A percentile compares a stretch with the other conserved stretches of the same genome.
Evolutionary conservation across 2,797 vertebrate genomes (phyloP).

Genomic region (Sebastes vulpes): DNA sequence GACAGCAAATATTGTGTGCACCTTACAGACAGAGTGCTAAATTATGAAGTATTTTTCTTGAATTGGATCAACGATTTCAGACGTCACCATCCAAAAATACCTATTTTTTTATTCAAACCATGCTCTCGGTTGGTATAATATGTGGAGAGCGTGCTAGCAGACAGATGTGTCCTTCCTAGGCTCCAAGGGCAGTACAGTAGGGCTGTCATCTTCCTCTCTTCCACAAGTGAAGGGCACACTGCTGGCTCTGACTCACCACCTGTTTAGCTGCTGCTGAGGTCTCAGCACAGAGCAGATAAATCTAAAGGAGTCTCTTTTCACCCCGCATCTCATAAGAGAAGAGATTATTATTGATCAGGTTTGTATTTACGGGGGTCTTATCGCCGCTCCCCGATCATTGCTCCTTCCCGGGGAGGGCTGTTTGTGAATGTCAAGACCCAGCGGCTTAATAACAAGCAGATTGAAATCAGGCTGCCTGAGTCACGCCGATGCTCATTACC

Average conservation of each 20-base stretch:
- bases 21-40: background rate
- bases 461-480: slow-evolving; percentile 50
- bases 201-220: slow-evolving; percentile 55
- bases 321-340: slow-evolving; percentile 13
- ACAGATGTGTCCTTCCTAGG: slow-evolving; percentile 67
- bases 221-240: slow-evolving; percentile 48
- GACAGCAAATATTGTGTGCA: background rate
- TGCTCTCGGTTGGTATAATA: background rate
- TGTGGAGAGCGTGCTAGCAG: background rate
- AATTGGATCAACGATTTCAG: background rate
- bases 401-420: background rate
- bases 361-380: slow-evolving; percentile 28
- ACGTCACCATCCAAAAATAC: background rate
- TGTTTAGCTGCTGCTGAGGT: slow-evolving; percentile 36
- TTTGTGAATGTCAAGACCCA: slow-evolving; percentile 42
- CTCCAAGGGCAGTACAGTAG: slow-evolving; percentile 60
- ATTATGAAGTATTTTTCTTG: background rate
- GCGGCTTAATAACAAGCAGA: slow-evolving; percentile 61
- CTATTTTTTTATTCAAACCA: background rate
- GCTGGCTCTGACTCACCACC: slow-evolving; percentile 69
- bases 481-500: slow-evolving; percentile 49
- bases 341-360: slow-evolving; percentile 48
- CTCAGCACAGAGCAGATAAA: slow-evolving; percentile 3
- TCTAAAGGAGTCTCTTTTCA: slow-evolving; percentile 21
- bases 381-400: slow-evolving; percentile 18